Percentiles rank a stretch among this genome's conserved stretches.
phyloP scores from a whole-genome alignment of 2,888 invertebrate species.

The Nomada hirtipes region DNA sequence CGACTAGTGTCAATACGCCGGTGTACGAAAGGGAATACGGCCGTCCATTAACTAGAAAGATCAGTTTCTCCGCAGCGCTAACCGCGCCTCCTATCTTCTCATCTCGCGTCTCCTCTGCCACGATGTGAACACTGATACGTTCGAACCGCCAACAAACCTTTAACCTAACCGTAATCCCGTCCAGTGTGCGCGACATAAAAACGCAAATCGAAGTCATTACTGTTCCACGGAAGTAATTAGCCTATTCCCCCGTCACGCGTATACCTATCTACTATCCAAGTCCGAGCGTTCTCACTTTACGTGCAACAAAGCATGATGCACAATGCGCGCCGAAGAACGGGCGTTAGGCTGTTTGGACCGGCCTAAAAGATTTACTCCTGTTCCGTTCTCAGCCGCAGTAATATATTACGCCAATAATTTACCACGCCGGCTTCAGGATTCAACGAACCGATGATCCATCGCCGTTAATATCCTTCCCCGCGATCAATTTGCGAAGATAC shows the following conservation, averaged over 20 bases:
- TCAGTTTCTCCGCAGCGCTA: slow-evolving; percentile 70
- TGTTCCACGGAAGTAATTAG: slow-evolving; percentile 28
- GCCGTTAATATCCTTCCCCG: slow-evolving; percentile 57
- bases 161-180: not conserved
- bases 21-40: slow-evolving; percentile 59
- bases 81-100: slow-evolving; percentile 77
- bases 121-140: slow-evolving; percentile 72
- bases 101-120: slow-evolving; percentile 75
- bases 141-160: not conserved
- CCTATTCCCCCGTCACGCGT: not conserved
- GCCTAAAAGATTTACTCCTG: slow-evolving; percentile 58
- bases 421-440: slow-evolving; percentile 44
- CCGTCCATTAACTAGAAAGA: slow-evolving; percentile 62
- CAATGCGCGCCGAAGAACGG: not conserved
- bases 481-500: slow-evolving; percentile 64
- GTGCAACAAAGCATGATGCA: not conserved
- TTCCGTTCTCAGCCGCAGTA: slow-evolving; percentile 54
- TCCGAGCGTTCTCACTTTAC: not conserved
- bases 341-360: slow-evolving; percentile 15
- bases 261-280: not conserved
- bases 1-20: slow-evolving; percentile 46
- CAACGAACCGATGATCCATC: slow-evolving; percentile 65
- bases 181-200: not conserved
- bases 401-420: slow-evolving; percentile 64
- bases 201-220: slow-evolving; percentile 1